Evolutionary conservation across 2,113 vertebrate genomes (phyloP).

Genomic region (Phrynosoma blainvillii): DNA sequence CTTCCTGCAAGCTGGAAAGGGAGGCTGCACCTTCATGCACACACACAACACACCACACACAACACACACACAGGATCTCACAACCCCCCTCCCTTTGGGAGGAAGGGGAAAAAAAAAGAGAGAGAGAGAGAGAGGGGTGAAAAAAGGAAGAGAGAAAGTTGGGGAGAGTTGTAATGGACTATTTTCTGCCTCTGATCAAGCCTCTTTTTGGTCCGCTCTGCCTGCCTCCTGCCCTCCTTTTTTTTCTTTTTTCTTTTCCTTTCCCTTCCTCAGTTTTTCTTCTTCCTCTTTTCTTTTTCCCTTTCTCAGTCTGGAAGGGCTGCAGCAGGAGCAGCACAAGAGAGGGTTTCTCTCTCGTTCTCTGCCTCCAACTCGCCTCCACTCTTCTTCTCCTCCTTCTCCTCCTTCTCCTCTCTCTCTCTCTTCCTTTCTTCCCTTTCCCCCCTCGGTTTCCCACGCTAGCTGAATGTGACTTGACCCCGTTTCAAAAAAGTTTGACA

Average conservation of each 20-base stretch:
- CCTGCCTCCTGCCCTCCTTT: too few species aligned
- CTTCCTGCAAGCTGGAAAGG: slow-evolving; percentile 54
- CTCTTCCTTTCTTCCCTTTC: slow-evolving; percentile 57
- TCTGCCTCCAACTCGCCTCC: slow-evolving; percentile 13
- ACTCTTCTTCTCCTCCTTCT: slow-evolving; percentile 11
- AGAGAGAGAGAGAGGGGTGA: slow-evolving; percentile 43
- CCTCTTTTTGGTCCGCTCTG: too few species aligned
- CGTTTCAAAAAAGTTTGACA: slow-evolving; percentile 98
- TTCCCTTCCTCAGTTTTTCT: not conserved
- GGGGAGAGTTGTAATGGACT: slow-evolving; percentile 43
- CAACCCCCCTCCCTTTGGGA: not conserved
- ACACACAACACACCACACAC: not conserved
- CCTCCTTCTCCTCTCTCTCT: not conserved
- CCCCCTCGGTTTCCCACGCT: slow-evolving; percentile 92
- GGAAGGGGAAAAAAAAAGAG: not conserved
- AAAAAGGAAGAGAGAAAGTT: slow-evolving; percentile 33
- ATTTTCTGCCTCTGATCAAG: not conserved
- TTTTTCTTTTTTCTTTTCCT: too few species aligned
- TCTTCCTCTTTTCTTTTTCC: slow-evolving; percentile 17
- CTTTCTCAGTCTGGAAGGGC: slow-evolving; percentile 67
- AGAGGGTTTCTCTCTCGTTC: not conserved
- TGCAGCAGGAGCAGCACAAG: slow-evolving; percentile 59
- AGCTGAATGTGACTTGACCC: slow-evolving; percentile 98
- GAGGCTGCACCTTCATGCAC: slow-evolving; percentile 52
- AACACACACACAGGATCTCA: too few species aligned